phyloP scores from a whole-genome alignment of 2,113 vertebrate genomes.

The Myotis yumanensis region DNA sequence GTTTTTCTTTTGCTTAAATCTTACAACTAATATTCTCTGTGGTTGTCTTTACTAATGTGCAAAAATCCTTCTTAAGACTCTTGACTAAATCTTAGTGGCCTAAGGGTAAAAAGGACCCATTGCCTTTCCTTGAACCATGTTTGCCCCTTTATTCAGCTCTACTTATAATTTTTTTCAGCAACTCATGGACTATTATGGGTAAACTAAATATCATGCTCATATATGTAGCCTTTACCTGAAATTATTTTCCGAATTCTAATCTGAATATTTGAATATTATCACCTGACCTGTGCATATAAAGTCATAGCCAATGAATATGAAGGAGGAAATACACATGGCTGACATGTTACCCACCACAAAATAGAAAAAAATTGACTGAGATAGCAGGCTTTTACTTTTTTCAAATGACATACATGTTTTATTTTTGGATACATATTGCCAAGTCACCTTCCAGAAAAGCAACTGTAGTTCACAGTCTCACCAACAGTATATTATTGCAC shows the following conservation, averaged over 20 bases:
- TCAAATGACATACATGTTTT: background rate
- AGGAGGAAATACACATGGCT: background rate
- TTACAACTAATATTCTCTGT: constrained; percentile 66
- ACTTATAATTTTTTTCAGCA: constrained; percentile 6
- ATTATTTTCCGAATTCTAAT: constrained; percentile 58
- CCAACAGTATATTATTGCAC: background rate
- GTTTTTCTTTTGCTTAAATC: constrained; percentile 61
- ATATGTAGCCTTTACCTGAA: background rate
- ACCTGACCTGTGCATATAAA: background rate
- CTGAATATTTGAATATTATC: background rate
- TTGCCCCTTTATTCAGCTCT: constrained; percentile 60
- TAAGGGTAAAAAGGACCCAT: constrained; percentile 67
- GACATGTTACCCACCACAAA: background rate
- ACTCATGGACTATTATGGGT: background rate
- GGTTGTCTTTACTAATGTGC: constrained; percentile 59
- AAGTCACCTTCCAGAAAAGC: background rate
- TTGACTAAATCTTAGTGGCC: constrained; percentile 73
- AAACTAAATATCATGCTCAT: background rate
- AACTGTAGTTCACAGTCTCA: background rate
- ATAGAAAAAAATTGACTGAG: background rate
- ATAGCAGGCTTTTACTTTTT: background rate
- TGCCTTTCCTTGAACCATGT: constrained; percentile 53
- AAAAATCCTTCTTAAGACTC: constrained; percentile 60
- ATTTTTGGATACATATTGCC: background rate
- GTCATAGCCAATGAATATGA: background rate